Evolutionary conservation across 2,113 vertebrate genomes (phyloP), one percentile per base, ranked within the genome.

Genomic region (Festucalex cinctus): DNA sequence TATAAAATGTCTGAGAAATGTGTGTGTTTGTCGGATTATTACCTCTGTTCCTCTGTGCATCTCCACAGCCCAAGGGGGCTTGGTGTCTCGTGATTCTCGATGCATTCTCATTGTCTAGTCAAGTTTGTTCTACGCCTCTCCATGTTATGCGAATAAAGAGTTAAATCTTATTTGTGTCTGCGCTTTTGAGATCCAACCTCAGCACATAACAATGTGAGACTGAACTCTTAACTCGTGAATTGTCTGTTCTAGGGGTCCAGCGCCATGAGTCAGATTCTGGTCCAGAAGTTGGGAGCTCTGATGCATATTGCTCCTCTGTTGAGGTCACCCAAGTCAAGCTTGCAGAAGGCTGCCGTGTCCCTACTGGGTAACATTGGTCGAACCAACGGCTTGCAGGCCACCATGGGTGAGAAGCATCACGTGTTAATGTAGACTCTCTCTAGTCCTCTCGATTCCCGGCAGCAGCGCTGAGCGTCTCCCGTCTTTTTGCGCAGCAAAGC

Each of bases 351-450:
- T 0, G 89, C 93, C 1, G 77, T 94, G 54, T 94, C 92, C 10
- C 81, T 98, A 76, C 83, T 97, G 65, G 93, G 91, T 67, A 98
- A 98, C 87, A 92, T 98, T 89, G 94, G 93, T 61, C 90, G 94
- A 53, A 92, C 86, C 65, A 73, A 84, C 5, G 67, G 80, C 62
- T 86, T 95, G 66, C 94, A 94, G 77, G 77, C 81, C 70, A 64
- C 56, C 53, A 93, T 98, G 89, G 93, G 96, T 97, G 88, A 91
- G 85, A 51, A 67, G 20, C 32, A 17, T 57, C 9, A 9, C 9
- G 41, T 46, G 9, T 10, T 9, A 10, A 44, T 4, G n/a, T 28
- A 59, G 44, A 17, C 44, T 2, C 24, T 7, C 37, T 5, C 28
- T 0, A 17, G n/a, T 39, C 14, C 6, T 24, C 46, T 9, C 9